A percentile compares a stretch with the other conserved stretches of the same genome.
phyloP scores from a whole-genome alignment of 2,888 invertebrate species.

The Eupithecia subfuscata region DNA sequence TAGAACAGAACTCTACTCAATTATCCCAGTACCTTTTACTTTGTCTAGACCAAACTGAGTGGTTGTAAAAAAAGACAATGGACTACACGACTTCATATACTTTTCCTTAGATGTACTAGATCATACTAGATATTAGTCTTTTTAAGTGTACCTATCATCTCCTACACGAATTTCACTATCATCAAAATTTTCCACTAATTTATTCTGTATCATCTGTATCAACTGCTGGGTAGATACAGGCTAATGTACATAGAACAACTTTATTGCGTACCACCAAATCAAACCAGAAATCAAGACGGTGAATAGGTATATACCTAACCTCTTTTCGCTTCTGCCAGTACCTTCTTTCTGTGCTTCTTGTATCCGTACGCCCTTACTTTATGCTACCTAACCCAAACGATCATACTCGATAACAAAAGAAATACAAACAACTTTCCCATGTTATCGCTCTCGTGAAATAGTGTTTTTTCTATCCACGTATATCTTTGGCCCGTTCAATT shows the following conservation, averaged over 20 bases:
- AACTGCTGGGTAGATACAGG: neutral
- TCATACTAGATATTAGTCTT: too few species aligned
- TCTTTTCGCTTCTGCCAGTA: neutral
- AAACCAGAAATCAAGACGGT: neutral
- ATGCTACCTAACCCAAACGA: neutral
- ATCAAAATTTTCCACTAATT: neutral
- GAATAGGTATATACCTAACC: neutral
- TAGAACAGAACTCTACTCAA: neutral
- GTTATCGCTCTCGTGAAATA: constrained; percentile 54
- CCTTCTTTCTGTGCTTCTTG: neutral
- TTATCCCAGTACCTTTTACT: neutral
- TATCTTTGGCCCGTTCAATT: constrained; percentile 74
- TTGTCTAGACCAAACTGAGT: neutral
- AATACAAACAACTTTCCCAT: constrained; percentile 50
- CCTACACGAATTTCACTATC: neutral
- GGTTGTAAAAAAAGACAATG: neutral
- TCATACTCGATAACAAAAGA: constrained; percentile 43
- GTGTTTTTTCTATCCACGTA: constrained; percentile 71
- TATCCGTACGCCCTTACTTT: constrained; percentile 4
- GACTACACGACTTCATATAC: neutral
- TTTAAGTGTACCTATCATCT: neutral
- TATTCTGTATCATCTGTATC: neutral
- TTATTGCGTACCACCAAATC: neutral
- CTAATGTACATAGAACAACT: neutral
- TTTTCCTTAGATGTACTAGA: neutral